Evolutionary conservation across 2,888 invertebrate genomes (phyloP), one percentile per base, ranked within the genome.

Genomic region (Choreutis nemorana): DNA sequence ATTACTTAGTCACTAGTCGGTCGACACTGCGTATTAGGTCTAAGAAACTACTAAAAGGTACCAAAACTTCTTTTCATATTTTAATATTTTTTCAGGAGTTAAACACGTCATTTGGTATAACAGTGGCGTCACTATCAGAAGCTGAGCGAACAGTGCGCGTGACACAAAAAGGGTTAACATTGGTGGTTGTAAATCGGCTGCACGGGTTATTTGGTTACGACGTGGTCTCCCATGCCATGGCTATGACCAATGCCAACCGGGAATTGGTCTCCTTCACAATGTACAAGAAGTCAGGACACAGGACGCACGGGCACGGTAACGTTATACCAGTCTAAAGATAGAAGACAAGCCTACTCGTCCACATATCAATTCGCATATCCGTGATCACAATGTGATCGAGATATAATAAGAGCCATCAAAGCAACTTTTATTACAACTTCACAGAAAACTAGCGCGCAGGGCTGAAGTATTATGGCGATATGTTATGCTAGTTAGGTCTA

Each of bases 201-300:
- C 79, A 80, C 44, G 71, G 58, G 2, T 42, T 77, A n/a, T 56
- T 78, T 22, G 79, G 79, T 1, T 80, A 75, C 45, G 77, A 80
- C 45, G 78, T 80, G 7, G 58, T 75, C 1, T 78, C 78, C 0
- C 79, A 80, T 45, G 59, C 79, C 3, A 79, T 80, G 79, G 67
- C 77, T 1, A 77, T 80, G 70, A 77, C 78, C 11, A 77, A 75
- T 40, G 65, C 73, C 8, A 80, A 80, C 45, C 54, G 78, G 2
- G 79, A 80, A 45, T 56, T 78, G 20, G 51, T 78, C 26, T 77
- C 79, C 10, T 80, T 78, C 55, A 70, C 73, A 7, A 56, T 80
- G 67, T 79, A 78, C 43, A 78, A 78, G 56, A 78, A 78, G 48
- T 59, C 65, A 2, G 53, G 52, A 33, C 28, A 50, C 9, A 54